These are phyloP conservation scores for Pandion haliaetus DNA, from an alignment of 2,113 vertebrate genomes.

Conservation along the genomic window DNA sequence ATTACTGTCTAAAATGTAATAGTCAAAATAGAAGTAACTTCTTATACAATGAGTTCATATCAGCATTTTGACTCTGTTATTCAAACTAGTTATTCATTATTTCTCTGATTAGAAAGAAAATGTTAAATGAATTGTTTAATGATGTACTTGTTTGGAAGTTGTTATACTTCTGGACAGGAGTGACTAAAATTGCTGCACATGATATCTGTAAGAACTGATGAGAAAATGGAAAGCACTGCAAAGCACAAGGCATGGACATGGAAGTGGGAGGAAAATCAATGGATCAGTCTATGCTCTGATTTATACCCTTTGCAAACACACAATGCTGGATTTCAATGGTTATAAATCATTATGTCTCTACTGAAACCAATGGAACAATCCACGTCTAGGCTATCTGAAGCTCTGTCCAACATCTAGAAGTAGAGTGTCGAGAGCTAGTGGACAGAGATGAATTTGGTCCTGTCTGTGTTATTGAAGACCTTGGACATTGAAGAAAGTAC, in stretches of 20 bases:
- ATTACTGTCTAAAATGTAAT: neutral
- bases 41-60: neutral
- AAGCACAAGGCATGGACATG: neutral
- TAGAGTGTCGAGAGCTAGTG: neutral
- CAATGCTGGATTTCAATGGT: fast-evolving
- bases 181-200: neutral
- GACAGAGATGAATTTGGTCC: neutral
- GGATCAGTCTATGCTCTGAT: neutral
- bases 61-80: neutral
- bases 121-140: neutral
- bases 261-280: neutral
- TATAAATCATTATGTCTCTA: neutral
- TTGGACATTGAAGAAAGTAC: neutral
- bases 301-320: neutral
- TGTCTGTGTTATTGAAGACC: neutral
- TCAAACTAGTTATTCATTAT: neutral
- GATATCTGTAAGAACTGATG: neutral
- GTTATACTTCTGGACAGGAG: neutral
- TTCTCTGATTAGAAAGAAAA: neutral
- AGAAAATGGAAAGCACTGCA: neutral
- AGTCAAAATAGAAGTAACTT: neutral
- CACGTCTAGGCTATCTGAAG: neutral
- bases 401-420: neutral
- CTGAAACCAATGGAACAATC: neutral
- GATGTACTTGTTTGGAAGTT: neutral